Evolutionary conservation across 2,113 vertebrate species (phyloP), one percentile per base, ranked within the genome.

Genomic region (Athene noctua): DNA sequence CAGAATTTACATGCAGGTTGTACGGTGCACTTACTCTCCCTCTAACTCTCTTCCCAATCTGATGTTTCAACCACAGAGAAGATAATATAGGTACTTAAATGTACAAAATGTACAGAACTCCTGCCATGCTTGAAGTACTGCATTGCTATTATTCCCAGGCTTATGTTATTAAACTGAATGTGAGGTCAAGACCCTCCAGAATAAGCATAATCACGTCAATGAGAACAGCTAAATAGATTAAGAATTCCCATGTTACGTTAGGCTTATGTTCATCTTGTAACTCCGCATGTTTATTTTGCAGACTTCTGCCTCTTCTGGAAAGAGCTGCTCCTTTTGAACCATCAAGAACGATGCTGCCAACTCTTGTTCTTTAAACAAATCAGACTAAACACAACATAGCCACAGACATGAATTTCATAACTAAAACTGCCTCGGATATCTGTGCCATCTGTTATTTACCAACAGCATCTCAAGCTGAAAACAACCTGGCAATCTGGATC

Each of bases 201-300:
- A 32, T 47, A 79, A 91, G n/a, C 21, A 59, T 46, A 88, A 18
- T 49, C 47, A 63, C 2, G 49, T 55, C 65, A 89, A 68, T 47
- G 73, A 91, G 80, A 91, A 88, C 55, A 93, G 72, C 52, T 80
- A 84, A 90, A 94, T 29, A 86, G 62, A 70, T 90, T 57, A 80
- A 77, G 59, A 86, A 88, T 67, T 88, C 55, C 83, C 80, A 70
- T 26, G 72, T n/a, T 78, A 51, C 55, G 2, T 42, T 40, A 89
- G 68, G 40, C 52, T 87, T 78, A 20, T 27, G 54, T 25, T 86
- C 72, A 55, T 67, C 59, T 74, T 9, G 3, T 38, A 86, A 87
- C 19, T 27, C 46, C 42, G 22, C 26, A 10, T 75, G 75, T 83
- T 88, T 86, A 72, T 59, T 94, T 74, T 79, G 73, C 70, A 91